Conservation (phyloP, 2,113 vertebrate species). For the Pelecanoides urinatrix region DNA sequence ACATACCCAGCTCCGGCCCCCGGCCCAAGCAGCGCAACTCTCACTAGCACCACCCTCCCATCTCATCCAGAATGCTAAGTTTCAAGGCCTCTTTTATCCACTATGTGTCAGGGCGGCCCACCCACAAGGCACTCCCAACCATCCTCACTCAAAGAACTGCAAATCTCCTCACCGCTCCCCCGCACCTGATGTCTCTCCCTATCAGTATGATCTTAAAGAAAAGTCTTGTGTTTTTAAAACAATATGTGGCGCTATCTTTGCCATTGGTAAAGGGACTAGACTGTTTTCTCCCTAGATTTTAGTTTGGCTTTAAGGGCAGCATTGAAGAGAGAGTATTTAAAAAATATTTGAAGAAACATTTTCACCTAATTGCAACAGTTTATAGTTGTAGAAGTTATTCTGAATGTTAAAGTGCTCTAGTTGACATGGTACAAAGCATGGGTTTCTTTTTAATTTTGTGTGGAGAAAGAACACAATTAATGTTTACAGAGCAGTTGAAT, state of each 20-base stretch:
- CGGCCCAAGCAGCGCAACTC: too few relatives aligned
- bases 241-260: background rate
- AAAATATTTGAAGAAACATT: background rate
- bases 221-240: background rate
- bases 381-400: background rate
- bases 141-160: too few relatives aligned
- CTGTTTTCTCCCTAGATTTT: background rate
- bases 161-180: too few relatives aligned
- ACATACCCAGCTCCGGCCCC: too few relatives aligned
- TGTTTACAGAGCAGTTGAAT: background rate
- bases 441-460: background rate
- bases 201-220: too few relatives aligned
- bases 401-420: background rate
- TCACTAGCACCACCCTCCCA: too few relatives aligned
- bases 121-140: too few relatives aligned
- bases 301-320: background rate
- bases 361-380: background rate
- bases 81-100: too few relatives aligned
- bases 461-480: background rate
- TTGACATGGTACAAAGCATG: background rate
- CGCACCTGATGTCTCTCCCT: too few relatives aligned
- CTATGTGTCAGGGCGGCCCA: too few relatives aligned
- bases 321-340: background rate
- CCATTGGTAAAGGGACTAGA: background rate
- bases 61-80: too few relatives aligned